Conservation (phyloP, 2,797 vertebrate genomes). For the Gymnopithys bicolor region DNA sequence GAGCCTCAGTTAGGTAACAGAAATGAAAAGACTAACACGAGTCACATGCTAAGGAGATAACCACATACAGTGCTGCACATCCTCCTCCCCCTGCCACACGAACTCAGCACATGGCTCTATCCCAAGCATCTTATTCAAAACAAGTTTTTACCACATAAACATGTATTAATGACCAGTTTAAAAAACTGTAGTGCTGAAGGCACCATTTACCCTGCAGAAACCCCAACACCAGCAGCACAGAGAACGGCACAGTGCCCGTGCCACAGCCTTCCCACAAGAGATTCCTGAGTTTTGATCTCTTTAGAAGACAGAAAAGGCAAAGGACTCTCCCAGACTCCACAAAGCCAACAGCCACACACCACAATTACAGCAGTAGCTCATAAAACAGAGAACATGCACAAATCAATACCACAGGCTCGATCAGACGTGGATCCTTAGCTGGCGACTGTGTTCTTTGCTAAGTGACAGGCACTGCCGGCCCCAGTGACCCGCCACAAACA, state of each 20-base stretch:
- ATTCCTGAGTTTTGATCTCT: background rate
- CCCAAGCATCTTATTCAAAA: background rate
- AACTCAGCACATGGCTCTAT: background rate
- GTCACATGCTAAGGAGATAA: background rate
- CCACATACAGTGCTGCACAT: background rate
- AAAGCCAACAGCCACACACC: background rate
- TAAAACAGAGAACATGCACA: background rate
- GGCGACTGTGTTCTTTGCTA: background rate
- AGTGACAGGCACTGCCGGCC: background rate
- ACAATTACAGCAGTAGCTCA: background rate
- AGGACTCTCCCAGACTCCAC: background rate
- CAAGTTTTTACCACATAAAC: background rate
- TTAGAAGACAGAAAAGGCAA: background rate
- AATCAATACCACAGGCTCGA: background rate
- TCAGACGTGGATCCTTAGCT: background rate
- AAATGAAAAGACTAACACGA: background rate
- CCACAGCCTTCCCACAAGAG: fast-evolving
- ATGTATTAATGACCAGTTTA: background rate
- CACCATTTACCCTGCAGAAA: background rate
- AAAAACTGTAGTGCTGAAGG: background rate
- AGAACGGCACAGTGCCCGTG: background rate
- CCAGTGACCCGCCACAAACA: background rate
- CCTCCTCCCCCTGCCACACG: background rate
- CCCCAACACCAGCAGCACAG: background rate
- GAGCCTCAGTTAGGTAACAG: background rate